A percentile compares a stretch with the other conserved stretches of the same genome.
phyloP scores from a whole-genome alignment of 1,140 invertebrate genomes.

The Lucilia cuprina region DNA sequence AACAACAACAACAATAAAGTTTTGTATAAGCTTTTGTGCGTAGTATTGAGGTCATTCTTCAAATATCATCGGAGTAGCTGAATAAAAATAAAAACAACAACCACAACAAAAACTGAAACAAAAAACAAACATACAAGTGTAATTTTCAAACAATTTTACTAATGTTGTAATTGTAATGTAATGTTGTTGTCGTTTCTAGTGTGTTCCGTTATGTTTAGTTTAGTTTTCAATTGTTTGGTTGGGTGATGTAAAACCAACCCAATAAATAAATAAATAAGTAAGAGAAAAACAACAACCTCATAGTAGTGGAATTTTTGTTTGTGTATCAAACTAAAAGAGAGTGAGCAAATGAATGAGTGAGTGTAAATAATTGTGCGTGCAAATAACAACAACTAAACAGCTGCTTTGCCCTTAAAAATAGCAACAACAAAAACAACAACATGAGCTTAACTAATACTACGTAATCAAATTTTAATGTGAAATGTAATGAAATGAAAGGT shows the following conservation, averaged over 20 bases:
- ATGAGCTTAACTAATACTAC: background rate
- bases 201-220: background rate
- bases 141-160: slow-evolving; percentile 19
- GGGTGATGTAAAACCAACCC: background rate
- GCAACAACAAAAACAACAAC: background rate
- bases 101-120: background rate
- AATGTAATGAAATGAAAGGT: background rate
- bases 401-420: background rate
- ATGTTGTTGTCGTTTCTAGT: background rate
- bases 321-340: background rate
- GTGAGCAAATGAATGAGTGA: background rate
- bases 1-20: background rate
- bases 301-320: background rate
- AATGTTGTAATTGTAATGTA: background rate
- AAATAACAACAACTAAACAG: slow-evolving; percentile 7
- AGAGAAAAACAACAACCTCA: background rate
- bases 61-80: slow-evolving; percentile 2
- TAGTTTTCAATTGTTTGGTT: background rate
- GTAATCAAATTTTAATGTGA: background rate
- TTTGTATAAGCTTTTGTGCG: slow-evolving; percentile 14
- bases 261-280: background rate
- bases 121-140: slow-evolving; percentile 1
- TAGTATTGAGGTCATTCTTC: slow-evolving; percentile 30
- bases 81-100: slow-evolving; percentile 27
- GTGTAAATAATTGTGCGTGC: slow-evolving; percentile 9